Percentiles rank a stretch among this genome's conserved stretches.
Conservation (phyloP, 2,797 vertebrate genomes). For the Ispidina picta region DNA sequence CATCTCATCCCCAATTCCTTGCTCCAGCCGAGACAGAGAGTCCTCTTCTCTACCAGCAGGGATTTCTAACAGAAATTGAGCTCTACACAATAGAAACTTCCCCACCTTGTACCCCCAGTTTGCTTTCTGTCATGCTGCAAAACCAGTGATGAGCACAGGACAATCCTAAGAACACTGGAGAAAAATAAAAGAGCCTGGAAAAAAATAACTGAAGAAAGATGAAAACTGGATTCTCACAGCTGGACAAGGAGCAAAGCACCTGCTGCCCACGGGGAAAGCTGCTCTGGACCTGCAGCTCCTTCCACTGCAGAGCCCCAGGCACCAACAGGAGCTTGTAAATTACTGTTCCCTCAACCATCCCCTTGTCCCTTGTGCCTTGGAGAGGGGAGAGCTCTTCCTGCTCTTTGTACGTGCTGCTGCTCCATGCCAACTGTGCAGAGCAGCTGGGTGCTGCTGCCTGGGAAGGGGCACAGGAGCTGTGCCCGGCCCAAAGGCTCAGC, state of each 20-base stretch:
- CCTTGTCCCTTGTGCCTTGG: background rate
- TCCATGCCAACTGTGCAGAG: background rate
- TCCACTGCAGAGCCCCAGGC: background rate
- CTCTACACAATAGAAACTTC: background rate
- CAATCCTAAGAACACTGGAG: background rate
- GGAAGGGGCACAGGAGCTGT: background rate
- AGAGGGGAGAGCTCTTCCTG: background rate
- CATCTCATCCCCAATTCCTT: background rate
- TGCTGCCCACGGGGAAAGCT: background rate
- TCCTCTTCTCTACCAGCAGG: background rate
- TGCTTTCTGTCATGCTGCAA: background rate
- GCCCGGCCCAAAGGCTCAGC: background rate
- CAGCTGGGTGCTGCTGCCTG: background rate
- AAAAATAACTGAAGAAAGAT: background rate
- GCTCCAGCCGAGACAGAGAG: background rate
- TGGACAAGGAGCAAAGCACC: background rate
- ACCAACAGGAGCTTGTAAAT: background rate
- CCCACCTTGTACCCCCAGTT: accelerated
- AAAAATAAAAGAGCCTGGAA: background rate
- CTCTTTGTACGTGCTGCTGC: background rate
- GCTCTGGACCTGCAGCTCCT: background rate
- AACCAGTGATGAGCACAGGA: background rate
- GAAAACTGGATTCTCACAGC: background rate
- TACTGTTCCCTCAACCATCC: conserved; percentile 14
- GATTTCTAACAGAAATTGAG: background rate